Percentiles rank a stretch among this genome's conserved stretches.
Conservation (phyloP, 2,797 vertebrate species). For the Argyrosomus regius region DNA sequence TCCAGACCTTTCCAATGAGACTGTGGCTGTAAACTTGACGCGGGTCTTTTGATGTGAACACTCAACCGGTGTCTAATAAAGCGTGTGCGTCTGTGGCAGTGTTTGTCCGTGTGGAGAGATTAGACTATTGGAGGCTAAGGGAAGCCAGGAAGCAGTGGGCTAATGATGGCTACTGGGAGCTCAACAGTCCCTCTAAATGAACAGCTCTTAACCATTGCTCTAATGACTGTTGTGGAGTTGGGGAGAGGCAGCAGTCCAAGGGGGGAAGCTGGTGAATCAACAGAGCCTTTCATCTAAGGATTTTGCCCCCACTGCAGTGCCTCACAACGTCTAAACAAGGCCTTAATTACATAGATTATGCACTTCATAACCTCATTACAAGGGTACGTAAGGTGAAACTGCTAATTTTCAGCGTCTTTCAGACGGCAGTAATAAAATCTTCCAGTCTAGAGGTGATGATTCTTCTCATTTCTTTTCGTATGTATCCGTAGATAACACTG, state of each 20-base stretch:
- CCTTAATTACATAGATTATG: slow-evolving; percentile 60
- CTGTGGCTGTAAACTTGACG: slow-evolving; percentile 64
- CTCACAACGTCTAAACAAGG: slow-evolving; percentile 56
- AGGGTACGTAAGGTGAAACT: slow-evolving; percentile 19
- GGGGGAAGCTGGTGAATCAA: slow-evolving; percentile 58
- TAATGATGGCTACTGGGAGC: slow-evolving; percentile 73
- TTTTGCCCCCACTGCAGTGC: slow-evolving; percentile 30
- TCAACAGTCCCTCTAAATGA: slow-evolving; percentile 60
- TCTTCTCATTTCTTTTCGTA: not conserved
- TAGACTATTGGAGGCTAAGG: slow-evolving; percentile 51
- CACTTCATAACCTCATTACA: slow-evolving; percentile 51
- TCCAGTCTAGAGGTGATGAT: slow-evolving; percentile 4
- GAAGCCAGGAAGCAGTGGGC: slow-evolving; percentile 78
- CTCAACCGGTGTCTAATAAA: slow-evolving; percentile 72
- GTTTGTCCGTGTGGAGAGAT: slow-evolving; percentile 67
- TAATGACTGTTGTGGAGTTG: slow-evolving; percentile 71
- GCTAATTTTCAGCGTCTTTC: slow-evolving; percentile 14
- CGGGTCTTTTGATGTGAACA: slow-evolving; percentile 77
- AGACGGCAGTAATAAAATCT: slow-evolving; percentile 14
- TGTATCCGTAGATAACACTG: not conserved
- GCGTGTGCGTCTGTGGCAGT: slow-evolving; percentile 70
- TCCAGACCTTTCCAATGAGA: slow-evolving; percentile 72
- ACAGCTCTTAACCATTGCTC: slow-evolving; percentile 60
- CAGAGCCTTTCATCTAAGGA: slow-evolving; percentile 62
- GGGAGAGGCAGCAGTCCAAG: slow-evolving; percentile 24